These are phyloP conservation scores for Parnassius mnemosyne DNA, from an alignment of 2,888 invertebrate species.

Conservation along the genomic window DNA sequence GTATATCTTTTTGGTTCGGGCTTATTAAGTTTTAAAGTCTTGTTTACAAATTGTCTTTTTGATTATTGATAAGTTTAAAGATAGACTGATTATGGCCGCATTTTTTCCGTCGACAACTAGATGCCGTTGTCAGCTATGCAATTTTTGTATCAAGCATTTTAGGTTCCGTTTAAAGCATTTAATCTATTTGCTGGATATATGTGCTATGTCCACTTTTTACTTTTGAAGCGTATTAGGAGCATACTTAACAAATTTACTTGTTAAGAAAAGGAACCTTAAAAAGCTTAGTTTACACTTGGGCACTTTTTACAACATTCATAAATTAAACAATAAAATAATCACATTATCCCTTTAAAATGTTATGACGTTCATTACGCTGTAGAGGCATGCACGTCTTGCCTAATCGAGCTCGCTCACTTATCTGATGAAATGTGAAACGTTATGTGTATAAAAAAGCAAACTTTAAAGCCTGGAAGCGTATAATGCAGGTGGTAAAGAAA, in stretches of 20 bases:
- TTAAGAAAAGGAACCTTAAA: constrained; percentile 1
- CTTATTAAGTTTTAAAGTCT: constrained; percentile 20
- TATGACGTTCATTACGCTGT: constrained; percentile 20
- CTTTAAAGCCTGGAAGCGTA: constrained; percentile 7
- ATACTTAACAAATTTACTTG: background rate
- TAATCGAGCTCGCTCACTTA: constrained; percentile 24
- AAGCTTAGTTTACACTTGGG: background rate
- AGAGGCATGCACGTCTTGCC: constrained; percentile 22
- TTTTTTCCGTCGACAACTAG: too few relatives aligned
- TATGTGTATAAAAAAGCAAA: constrained; percentile 15
- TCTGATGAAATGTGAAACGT: constrained; percentile 26
- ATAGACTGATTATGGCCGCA: too few relatives aligned
- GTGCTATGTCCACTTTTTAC: background rate
- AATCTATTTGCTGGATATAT: too few relatives aligned
- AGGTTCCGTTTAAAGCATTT: too few relatives aligned
- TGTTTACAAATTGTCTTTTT: constrained; percentile 15
- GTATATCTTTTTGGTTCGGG: constrained; percentile 3
- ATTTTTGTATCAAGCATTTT: too few relatives aligned
- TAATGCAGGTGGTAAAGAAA: constrained; percentile 15
- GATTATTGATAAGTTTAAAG: constrained; percentile 8
- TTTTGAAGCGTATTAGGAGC: background rate
- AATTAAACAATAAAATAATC: constrained; percentile 19
- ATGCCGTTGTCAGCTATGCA: too few relatives aligned
- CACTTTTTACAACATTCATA: constrained; percentile 9
- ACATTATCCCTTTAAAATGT: constrained; percentile 25